These are phyloP conservation scores for Porites lobata DNA, from an alignment of 92 coral and sea anemone species.

Conservation along the genomic window DNA sequence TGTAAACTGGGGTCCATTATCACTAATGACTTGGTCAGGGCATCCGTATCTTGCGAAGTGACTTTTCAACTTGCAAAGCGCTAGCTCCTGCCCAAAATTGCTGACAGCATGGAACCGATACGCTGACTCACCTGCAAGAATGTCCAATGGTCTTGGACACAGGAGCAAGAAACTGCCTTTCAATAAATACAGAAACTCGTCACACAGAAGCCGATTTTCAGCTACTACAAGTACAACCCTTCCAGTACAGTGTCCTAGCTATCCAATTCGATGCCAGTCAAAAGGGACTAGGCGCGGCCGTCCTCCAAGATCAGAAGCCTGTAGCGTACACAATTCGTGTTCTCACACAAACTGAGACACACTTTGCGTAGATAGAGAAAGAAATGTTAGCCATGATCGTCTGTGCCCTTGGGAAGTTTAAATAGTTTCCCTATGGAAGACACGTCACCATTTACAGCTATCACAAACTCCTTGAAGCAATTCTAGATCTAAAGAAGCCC, in stretches of 20 bases:
- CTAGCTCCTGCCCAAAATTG: background rate
- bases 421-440: background rate
- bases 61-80: background rate
- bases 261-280: constrained; percentile 48
- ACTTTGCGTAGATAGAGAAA: constrained; percentile 10
- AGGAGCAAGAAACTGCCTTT: constrained; percentile 3
- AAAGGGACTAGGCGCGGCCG: constrained; percentile 17
- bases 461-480: constrained; percentile 22
- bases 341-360: constrained; percentile 8
- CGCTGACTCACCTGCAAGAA: background rate
- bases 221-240: background rate
- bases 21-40: too few species aligned
- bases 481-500: background rate
- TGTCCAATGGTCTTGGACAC: background rate
- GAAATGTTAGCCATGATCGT: constrained; percentile 30
- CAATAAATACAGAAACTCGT: background rate
- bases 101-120: background rate
- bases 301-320: constrained; percentile 18
- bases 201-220: background rate
- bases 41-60: too few species aligned
- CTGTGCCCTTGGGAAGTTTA: too few species aligned
- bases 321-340: constrained; percentile 21
- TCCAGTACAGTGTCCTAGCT: background rate
- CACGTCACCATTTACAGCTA: background rate
- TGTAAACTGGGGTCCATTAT: too few species aligned